These are phyloP conservation scores for Pelvicachromis taeniatus DNA, from an alignment of 2,113 vertebrate genomes.

Conservation along the genomic window DNA sequence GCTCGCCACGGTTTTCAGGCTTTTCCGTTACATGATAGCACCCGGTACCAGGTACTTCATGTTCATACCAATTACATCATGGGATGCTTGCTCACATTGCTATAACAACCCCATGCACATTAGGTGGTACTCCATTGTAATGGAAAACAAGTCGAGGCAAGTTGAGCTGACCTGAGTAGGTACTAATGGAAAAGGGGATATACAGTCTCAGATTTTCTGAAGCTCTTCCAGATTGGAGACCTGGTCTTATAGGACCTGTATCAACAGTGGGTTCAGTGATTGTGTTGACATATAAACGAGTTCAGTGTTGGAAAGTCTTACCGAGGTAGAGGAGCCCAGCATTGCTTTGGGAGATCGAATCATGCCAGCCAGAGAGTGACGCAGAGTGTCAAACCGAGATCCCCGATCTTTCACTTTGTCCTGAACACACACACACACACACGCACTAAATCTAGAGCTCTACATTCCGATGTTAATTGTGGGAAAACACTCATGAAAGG, in stretches of 20 bases:
- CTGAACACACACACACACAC: constrained; percentile 52
- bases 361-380: constrained; percentile 93
- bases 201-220: not conserved
- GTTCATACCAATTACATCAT: not conserved
- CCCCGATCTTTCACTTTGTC: constrained; percentile 87
- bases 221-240: not conserved
- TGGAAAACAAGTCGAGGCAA: not conserved
- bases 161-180: not conserved
- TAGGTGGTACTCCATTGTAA: not conserved
- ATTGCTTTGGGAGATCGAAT: constrained; percentile 90
- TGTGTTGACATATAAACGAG: not conserved
- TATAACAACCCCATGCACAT: not conserved
- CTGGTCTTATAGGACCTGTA: not conserved
- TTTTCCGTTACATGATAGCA: not conserved
- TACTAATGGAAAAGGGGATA: not conserved
- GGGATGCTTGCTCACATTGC: not conserved
- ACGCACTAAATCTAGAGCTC: not conserved
- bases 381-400: constrained; percentile 93
- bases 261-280: not conserved
- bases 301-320: constrained; percentile 61
- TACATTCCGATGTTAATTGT: not conserved
- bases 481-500: not conserved
- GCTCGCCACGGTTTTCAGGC: not conserved
- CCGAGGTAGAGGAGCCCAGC: constrained; percentile 82
- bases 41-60: not conserved